phyloP scores from a whole-genome alignment of 2,888 invertebrate genomes.

The Lasioglossum calceatum region DNA sequence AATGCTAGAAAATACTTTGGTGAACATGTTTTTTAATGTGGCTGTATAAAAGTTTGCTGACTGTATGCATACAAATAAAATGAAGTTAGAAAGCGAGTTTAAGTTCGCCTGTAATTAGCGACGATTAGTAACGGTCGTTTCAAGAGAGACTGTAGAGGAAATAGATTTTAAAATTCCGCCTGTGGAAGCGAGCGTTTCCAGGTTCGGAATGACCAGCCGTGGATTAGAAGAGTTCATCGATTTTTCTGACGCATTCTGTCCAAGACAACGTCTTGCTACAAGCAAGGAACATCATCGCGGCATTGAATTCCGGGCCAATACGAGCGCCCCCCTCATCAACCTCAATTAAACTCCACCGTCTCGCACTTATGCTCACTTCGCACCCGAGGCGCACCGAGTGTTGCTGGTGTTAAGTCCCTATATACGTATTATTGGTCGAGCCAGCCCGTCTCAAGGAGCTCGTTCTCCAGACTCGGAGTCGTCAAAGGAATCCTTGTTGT shows the following conservation, averaged over 20 bases:
- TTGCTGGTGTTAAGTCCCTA: slow-evolving; percentile 77
- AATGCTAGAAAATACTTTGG: no score
- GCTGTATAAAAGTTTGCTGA: no score
- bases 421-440: slow-evolving; percentile 72
- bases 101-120: background rate
- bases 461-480: slow-evolving; percentile 48
- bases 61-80: background rate
- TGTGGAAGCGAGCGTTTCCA: background rate
- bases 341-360: slow-evolving; percentile 84
- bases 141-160: background rate
- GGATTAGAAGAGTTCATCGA: slow-evolving; percentile 64
- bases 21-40: no score
- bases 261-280: slow-evolving; percentile 73
- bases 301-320: slow-evolving; percentile 84
- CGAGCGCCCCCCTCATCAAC: slow-evolving; percentile 84
- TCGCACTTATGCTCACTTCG: slow-evolving; percentile 83
- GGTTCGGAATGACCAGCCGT: background rate
- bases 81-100: background rate
- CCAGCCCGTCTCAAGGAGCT: slow-evolving; percentile 67
- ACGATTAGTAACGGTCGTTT: background rate
- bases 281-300: slow-evolving; percentile 81
- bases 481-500: slow-evolving; percentile 49
- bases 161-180: background rate
- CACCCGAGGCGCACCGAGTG: slow-evolving; percentile 79
- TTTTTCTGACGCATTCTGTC: slow-evolving; percentile 71